Base-by-base conservation (phyloP, 2,113 vertebrate genomes). In the Rhinolophus ferrumequinum region DNA sequence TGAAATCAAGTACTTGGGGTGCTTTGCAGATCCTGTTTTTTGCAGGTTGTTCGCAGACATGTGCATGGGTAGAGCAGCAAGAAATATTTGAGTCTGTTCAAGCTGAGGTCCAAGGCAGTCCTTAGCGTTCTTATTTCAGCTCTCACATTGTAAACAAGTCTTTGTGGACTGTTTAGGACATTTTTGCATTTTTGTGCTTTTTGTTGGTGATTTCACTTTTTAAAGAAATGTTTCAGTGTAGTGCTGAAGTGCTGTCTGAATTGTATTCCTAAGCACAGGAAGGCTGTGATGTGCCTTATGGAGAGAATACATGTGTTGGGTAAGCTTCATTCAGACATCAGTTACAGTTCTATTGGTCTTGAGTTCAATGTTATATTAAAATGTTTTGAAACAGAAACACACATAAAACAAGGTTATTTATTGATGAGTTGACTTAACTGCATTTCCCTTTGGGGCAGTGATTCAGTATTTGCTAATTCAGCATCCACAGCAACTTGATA, bases 401-500 rank as follows among this genome's bases (percentile, higher is more conserved):
- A 92, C 9, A 33, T 41, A 88, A 82, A 82, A 87, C 24, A 52
- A 93, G 41, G 19, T 82, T 92, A 33, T 67, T 0, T 92, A 60
- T 73, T 87, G 64, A 33, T 66, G 77, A 67, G 21, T 33, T 88
- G 38, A 82, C 72, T 70, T 76, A 93, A 76, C 30, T 79, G 8
- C 50, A 44, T 93, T 96, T 94, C 26, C 38, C 1, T 26, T 81
- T 58, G 33, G 30, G 50, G 12, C 22, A 66, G 2, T 95, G 67
- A 90, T 79, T 90, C 66, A 81, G 2, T 89, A 94, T 89, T 95
- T 13, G 11, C 21, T 73, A 73, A 83, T 86, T 96, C 41, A 86
- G 79, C 47, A 54, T 83, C 52, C 2, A 11, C 14, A 50, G 18
- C 62, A 95, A 58, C 80, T 83, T 91, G 64, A 81, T 54, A 47